Evolutionary conservation across 2,113 vertebrate genomes (phyloP).

Genomic region (Sigmodon hispidus): DNA sequence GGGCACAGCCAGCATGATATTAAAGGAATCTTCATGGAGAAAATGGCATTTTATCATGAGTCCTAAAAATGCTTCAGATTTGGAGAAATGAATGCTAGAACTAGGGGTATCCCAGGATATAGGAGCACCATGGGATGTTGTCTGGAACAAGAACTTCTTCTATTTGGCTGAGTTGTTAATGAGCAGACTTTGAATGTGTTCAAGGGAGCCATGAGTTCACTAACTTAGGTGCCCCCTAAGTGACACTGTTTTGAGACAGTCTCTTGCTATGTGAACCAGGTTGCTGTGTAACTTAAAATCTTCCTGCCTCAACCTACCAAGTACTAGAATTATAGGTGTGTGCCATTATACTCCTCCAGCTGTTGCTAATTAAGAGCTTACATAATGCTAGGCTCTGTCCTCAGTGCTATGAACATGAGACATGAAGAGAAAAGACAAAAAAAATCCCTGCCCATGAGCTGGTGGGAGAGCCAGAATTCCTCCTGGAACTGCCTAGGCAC

Average conservation of each 20-base stretch:
- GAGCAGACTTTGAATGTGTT: background rate
- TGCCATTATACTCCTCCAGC: background rate
- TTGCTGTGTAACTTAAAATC: background rate
- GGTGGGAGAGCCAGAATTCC: background rate
- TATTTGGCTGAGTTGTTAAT: background rate
- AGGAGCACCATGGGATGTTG: background rate
- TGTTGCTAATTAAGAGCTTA: background rate
- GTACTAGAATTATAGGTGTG: background rate
- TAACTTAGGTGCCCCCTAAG: background rate
- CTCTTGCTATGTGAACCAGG: background rate
- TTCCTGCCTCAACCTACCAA: background rate
- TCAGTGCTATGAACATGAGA: background rate
- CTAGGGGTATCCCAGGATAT: background rate
- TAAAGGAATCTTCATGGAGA: background rate
- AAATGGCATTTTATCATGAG: slow-evolving; percentile 28
- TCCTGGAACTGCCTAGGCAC: background rate
- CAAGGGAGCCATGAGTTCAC: background rate
- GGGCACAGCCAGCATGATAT: background rate
- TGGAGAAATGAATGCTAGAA: slow-evolving; percentile 12
- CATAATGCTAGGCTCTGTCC: background rate
- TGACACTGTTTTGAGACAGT: background rate
- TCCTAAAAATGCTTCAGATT: slow-evolving; percentile 14
- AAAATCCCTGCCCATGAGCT: background rate
- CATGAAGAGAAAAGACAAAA: background rate
- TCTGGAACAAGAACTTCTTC: background rate